A percentile compares a stretch with the other conserved stretches of the same genome.
phyloP scores from a whole-genome alignment of 2,113 vertebrate genomes.

The Xenopus borealis region DNA sequence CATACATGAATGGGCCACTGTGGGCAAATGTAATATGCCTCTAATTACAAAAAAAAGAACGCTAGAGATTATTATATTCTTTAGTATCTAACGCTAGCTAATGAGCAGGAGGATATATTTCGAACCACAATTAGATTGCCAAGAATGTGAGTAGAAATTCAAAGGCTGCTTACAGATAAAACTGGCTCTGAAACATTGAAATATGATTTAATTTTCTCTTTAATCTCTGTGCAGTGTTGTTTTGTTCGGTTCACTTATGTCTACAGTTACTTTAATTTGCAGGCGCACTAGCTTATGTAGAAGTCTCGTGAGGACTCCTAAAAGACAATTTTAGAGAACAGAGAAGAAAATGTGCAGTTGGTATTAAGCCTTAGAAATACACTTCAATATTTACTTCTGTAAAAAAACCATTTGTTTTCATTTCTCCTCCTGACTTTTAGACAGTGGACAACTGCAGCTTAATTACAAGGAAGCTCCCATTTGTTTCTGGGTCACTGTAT shows the following conservation, averaged over 20 bases:
- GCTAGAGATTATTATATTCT: background rate
- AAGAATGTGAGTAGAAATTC: conserved; percentile 9
- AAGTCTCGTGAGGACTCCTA: background rate
- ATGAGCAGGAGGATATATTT: background rate
- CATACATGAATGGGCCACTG: background rate
- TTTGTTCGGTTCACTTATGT: conserved; percentile 5
- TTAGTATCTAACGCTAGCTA: background rate
- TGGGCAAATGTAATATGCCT: background rate
- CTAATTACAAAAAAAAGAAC: background rate
- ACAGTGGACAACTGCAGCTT: too few relatives aligned
- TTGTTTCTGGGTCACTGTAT: too few relatives aligned
- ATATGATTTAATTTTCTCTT: conserved; percentile 41
- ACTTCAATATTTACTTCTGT: too few relatives aligned
- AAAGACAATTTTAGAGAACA: too few relatives aligned
- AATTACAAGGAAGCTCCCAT: too few relatives aligned
- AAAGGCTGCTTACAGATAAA: conserved; percentile 25
- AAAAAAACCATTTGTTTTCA: too few relatives aligned
- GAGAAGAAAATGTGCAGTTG: too few relatives aligned
- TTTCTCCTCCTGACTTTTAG: too few relatives aligned
- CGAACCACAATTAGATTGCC: conserved; percentile 6
- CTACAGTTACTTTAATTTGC: background rate
- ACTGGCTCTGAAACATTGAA: conserved; percentile 27
- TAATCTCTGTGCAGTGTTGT: conserved; percentile 14
- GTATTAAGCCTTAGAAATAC: too few relatives aligned
- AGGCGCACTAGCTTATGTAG: background rate